Base-by-base conservation (phyloP, 1,140 invertebrate species). In the Stratiolaelaps scimitus region DNA sequence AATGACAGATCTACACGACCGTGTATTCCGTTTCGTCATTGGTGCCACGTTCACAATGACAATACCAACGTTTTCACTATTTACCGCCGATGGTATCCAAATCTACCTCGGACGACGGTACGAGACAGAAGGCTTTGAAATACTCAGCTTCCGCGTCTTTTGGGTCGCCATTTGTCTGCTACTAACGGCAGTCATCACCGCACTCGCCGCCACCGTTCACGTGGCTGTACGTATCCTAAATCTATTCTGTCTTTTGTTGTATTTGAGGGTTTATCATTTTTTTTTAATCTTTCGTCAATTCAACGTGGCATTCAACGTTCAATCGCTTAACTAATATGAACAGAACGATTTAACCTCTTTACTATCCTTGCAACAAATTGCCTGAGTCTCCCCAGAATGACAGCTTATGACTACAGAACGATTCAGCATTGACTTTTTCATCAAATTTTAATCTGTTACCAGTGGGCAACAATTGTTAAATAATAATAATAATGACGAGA, bases 221-320 rank as follows among this genome's bases (percentile, higher is more conserved):
- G 28, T 28, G 4, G 47, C 47, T 19, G 47, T 48, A 5, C 20
- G 47, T 15, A 7, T 4, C 20, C 20, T 4, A 13, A n/a, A 45
- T 45, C n/a, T n/a, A n/a, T n/a, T n/a, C n/a, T n/a, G n/a, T 13
- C 13, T 45, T n/a, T 13, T 13, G n/a, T 45, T 13, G 13, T 45
- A 13, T n/a, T 45, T 45, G 44, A n/a, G 13, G n/a, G 44, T 45
- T 45, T 45, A 45, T 45, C 44, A n/a, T 13, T n/a, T 45, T 45
- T n/a, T n/a, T 45, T 13, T n/a, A n/a, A 13, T 13, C 13, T 45
- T n/a, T n/a, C n/a, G 44, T 13, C 13, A 13, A n/a, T n/a, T 13
- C 13, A 45, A 13, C 13, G 13, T 13, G 13, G 44, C 13, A 13
- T 13, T 45, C 13, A n/a, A 45, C 13, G 44, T 45, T 45, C 44